Evolutionary conservation across 2,113 vertebrate genomes (phyloP), one percentile per base, ranked within the genome.

Genomic region (Ovibos moschatus): DNA sequence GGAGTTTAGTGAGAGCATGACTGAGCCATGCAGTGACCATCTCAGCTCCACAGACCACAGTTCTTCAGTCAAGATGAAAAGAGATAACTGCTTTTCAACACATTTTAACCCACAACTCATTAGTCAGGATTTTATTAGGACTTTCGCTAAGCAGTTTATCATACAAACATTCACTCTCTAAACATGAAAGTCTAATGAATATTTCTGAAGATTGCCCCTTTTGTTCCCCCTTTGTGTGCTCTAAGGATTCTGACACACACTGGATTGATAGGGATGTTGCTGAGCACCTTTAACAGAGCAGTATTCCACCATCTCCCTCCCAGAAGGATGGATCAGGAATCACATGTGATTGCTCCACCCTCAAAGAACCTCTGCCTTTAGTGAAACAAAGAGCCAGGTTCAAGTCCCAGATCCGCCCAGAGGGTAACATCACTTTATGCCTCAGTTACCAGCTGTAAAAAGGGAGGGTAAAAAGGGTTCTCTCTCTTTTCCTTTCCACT

Each of bases 101-200:
- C 50, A 83, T 82, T 58, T 93, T 67, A 58, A 62, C 16, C 47
- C 36, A 58, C 62, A 60, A 10, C 40, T 25, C 40, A 67, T 85
- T 81, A 82, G n/a, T 62, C 50, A 50, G 62, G 71, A 51, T 76
- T 67, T 81, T 57, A 15, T 55, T 55, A 89, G 23, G 30, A 57
- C 21, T 88, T 86, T 50, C 5, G 1, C 43, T 81, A 55, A 53
- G 36, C 55, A 43, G 33, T 58, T 87, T 86, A 67, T 40, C 43
- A 7, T 86, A 14, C 30, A 74, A 91, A 51, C n/a, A 81, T 45
- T 40, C 50, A 13, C 27, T 76, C 84, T 90, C 78, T 92, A 51
- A 96, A 90, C 17, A 83, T 58, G 67, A 36, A 95, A 71, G 6
- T 55, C 76, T 47, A 92, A 55, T 78, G 33, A 79, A 15, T 76